A percentile compares a stretch with the other conserved stretches of the same genome.
Conservation (phyloP, 2,797 vertebrate genomes). For the Lagodon rhomboides region DNA sequence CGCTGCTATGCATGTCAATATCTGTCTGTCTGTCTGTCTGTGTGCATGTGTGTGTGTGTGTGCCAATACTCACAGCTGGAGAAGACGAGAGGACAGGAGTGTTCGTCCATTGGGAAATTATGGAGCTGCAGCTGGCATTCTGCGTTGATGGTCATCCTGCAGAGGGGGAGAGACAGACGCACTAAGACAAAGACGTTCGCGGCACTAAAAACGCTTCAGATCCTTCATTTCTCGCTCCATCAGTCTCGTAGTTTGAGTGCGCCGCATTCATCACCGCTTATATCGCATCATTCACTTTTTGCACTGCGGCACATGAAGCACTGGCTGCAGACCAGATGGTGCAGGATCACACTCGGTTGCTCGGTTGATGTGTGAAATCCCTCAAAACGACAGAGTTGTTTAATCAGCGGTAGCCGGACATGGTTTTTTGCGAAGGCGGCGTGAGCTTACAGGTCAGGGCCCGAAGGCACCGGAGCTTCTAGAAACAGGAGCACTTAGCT, state of each 20-base stretch:
- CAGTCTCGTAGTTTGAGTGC: conserved; percentile 30
- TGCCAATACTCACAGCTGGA: conserved; percentile 93
- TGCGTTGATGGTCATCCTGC: conserved; percentile 95
- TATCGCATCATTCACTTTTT: conserved; percentile 35
- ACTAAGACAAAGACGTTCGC: conserved; percentile 39
- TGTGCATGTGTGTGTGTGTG: not conserved
- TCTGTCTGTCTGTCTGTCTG: conserved; percentile 1
- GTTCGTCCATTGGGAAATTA: conserved; percentile 97
- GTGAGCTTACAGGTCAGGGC: conserved; percentile 45
- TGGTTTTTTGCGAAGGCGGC: not conserved
- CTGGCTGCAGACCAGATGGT: conserved; percentile 61
- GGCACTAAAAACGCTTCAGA: not conserved
- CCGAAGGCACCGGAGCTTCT: conserved; percentile 17
- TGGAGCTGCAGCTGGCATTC: conserved; percentile 96
- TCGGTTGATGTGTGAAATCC: conserved; percentile 57
- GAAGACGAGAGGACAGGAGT: conserved; percentile 95
- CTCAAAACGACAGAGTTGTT: conserved; percentile 59
- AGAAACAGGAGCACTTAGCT: conserved; percentile 36
- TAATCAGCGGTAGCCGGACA: conserved; percentile 47
- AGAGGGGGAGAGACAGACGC: conserved; percentile 46
- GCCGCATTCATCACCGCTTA: conserved; percentile 25
- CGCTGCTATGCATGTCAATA: not conserved
- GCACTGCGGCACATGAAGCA: not conserved
- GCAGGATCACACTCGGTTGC: conserved; percentile 52
- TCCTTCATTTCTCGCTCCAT: conserved; percentile 13